These are phyloP conservation scores for Sebastolobus altivelis DNA, from an alignment of 2,797 vertebrate genomes.

Conservation along the genomic window DNA sequence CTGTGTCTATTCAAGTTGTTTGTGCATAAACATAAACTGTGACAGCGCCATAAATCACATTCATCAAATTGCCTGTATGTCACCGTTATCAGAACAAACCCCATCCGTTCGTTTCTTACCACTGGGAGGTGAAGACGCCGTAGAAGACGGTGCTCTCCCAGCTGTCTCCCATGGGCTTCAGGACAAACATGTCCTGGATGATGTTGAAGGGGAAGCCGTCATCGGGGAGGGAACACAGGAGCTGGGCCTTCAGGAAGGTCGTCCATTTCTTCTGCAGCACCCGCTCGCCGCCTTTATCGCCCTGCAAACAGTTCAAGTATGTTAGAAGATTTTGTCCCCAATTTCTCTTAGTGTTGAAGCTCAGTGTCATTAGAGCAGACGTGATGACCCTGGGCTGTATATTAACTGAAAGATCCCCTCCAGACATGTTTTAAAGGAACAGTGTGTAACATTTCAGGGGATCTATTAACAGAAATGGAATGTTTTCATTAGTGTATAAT, in stretches of 20 bases:
- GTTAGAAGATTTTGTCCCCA: not conserved
- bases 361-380: not conserved
- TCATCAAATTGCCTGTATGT: not conserved
- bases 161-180: slow-evolving; percentile 86
- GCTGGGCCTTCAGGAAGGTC: slow-evolving; percentile 93
- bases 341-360: not conserved
- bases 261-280: slow-evolving; percentile 97
- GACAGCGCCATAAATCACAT: slow-evolving; percentile 11
- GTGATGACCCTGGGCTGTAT: not conserved
- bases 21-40: slow-evolving; percentile 31
- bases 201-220: slow-evolving; percentile 95
- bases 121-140: slow-evolving; percentile 94
- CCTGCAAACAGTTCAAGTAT: slow-evolving; percentile 76
- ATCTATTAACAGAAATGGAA: no score
- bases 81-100: slow-evolving; percentile 10
- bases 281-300: slow-evolving; percentile 91
- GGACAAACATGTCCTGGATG: slow-evolving; percentile 93
- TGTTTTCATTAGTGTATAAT: no score
- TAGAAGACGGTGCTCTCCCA: slow-evolving; percentile 92
- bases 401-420: not conserved
- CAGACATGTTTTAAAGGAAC: not conserved
- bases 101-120: slow-evolving; percentile 77
- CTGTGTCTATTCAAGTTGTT: not conserved
- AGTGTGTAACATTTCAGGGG: no score
- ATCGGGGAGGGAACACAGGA: slow-evolving; percentile 90